These are phyloP conservation scores for Trogon surrucura DNA, from an alignment of 2,113 vertebrate genomes.

Conservation along the genomic window DNA sequence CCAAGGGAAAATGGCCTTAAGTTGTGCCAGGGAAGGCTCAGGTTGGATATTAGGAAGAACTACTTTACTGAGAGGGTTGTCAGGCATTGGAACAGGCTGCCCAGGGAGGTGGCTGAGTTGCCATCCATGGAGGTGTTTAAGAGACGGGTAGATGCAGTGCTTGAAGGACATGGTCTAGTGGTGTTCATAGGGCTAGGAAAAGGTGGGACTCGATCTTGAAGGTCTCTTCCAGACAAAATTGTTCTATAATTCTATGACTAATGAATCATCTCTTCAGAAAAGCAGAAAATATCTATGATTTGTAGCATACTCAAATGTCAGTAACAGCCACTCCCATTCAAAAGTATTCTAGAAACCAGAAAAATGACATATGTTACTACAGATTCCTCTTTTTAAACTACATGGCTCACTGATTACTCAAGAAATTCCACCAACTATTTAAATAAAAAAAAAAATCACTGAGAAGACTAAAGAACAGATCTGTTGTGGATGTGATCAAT, in stretches of 20 bases:
- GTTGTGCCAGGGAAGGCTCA: no score
- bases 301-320: not conserved
- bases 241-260: not conserved
- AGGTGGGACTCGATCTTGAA: no score
- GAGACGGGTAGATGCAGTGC: no score
- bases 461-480: not conserved
- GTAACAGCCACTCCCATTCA: not conserved
- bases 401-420: not conserved
- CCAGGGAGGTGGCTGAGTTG: no score
- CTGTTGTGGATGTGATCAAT: not conserved
- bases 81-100: no score
- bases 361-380: not conserved
- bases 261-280: not conserved
- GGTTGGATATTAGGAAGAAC: no score
- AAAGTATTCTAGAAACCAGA: not conserved
- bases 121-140: no score
- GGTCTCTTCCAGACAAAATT: no score
- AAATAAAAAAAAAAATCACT: not conserved
- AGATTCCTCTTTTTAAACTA: not conserved
- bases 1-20: no score
- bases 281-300: not conserved
- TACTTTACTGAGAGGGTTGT: no score
- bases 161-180: no score
- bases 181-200: no score
- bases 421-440: not conserved